Evolutionary conservation across 2,797 vertebrate species (phyloP), one percentile per base, ranked within the genome.

Genomic region (Bradypodion pumilum): DNA sequence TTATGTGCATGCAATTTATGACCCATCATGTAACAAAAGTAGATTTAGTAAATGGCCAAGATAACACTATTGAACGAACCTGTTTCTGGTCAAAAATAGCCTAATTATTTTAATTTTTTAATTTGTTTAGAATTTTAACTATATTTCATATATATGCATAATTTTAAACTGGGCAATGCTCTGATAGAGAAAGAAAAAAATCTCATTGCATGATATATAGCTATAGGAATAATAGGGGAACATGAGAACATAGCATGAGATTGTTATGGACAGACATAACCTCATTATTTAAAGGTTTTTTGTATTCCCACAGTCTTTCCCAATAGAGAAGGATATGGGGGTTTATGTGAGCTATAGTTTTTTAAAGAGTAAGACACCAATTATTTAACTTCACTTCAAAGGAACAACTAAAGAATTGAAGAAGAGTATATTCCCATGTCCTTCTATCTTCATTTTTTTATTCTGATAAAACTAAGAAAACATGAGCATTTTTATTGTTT

Each of bases 401-500:
- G 37, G 56, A 46, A 29, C 9, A 15, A 23, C 13, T 37, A 21
- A 70, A 56, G 52, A 56, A 56, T 15, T 56, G 52, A 56, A 56
- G 52, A 56, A 16, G 52, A 16, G 52, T 15, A 56, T 56, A 56
- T 56, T 56, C 6, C 12, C 25, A 44, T 42, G 3, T 4, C n/a
- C 9, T 79, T 25, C 12, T 2, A 56, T 56, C 42, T 35, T 70
- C 8, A 40, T 23, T 70, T 69, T n/a, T 70, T 70, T 25, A 63
- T 23, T 78, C 29, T n/a, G 83, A 86, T 32, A 77, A 81, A 80
- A 1, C 74, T 75, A 89, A 83, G 0, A 1, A 25, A 37, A 37
- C 10, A 37, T 5, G n/a, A n/a, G 3, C 40, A 35, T 65, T 63
- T 27, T 84, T 13, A 84, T 8, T 42, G 12, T 42, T 72, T 72